Percentiles rank a stretch among this genome's conserved stretches.
These are phyloP conservation scores for Coecobrya sp. DNA, from an alignment of 2,888 invertebrate genomes.

Conservation along the genomic window DNA sequence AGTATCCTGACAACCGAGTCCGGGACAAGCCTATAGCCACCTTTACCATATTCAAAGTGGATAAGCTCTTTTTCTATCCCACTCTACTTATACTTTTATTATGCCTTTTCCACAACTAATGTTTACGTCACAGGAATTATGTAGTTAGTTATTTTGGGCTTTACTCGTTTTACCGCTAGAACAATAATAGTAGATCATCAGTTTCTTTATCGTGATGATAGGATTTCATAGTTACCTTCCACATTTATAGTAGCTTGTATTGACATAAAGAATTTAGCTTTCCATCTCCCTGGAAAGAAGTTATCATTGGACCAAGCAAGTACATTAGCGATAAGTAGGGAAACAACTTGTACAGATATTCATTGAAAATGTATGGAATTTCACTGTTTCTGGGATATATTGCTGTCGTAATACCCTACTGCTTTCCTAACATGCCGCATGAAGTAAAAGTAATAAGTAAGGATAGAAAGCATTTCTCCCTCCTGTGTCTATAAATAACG, in stretches of 20 bases:
- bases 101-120: not conserved
- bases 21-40: constrained; percentile 88
- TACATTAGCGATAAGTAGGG: not conserved
- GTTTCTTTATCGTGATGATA: constrained; percentile 2
- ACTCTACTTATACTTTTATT: not conserved
- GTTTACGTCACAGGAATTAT: not conserved
- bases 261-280: not conserved
- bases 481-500: constrained; percentile 10
- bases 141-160: not conserved
- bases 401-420: not conserved
- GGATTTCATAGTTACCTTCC: not conserved
- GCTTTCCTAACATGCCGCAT: not conserved
- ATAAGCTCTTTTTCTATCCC: constrained; percentile 60
- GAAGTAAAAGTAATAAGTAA: not conserved
- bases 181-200: not conserved
- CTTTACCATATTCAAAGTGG: constrained; percentile 88
- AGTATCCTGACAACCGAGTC: constrained; percentile 88
- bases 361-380: not conserved
- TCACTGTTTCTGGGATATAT: not conserved
- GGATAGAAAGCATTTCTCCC: constrained; percentile 1
- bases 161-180: not conserved
- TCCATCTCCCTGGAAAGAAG: not conserved
- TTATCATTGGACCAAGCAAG: not conserved
- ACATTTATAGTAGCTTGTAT: not conserved
- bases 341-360: not conserved